Base-by-base conservation (phyloP, 2,888 invertebrate species). In the Dusona sp. region DNA sequence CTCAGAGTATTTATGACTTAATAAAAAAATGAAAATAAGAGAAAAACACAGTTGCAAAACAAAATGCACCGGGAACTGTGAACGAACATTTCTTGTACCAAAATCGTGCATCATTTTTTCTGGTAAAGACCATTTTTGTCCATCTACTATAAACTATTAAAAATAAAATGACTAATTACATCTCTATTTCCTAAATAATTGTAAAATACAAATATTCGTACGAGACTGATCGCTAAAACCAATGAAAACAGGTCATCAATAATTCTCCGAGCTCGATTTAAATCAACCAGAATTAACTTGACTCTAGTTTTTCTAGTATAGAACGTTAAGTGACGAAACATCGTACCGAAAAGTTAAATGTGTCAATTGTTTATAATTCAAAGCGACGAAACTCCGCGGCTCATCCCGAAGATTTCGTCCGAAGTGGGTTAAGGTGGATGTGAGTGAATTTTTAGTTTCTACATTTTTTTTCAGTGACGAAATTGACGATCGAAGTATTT, bases 351-450 rank as follows among this genome's bases (percentile, higher is more conserved):
- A 61, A 29, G 29, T 61, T 61, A 61, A 61, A 61, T 16, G 29
- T 29, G 29, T 61, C 61, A 29, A 61, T 61, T 61, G 61, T 61
- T 61, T 61, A 61, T 16, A 29, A 29, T 61, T 61, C 16, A 29
- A 61, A 61, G 61, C 61, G 61, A 61, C 9, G 22, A 54, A 22
- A 22, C 22, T 54, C 16, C 16, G 7, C 16, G 7, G 29, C 13
- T 61, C 29, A 16, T 61, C 16, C n/a, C n/a, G n/a, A 65, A n/a
- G 38, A 67, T 67, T 67, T n/a, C 3, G 11, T 9, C 22, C 11
- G 9, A n/a, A 38, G 65, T 38, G 36, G 36, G 13, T 65, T 65
- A n/a, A 16, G n/a, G n/a, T 67, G 65, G 13, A 45, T 45, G 16
- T 33, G 2, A 6, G 29, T 33, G 0, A 16, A 33, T 25, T 9